Conservation (phyloP, 1,140 invertebrate species). For the Papilio helenus region DNA sequence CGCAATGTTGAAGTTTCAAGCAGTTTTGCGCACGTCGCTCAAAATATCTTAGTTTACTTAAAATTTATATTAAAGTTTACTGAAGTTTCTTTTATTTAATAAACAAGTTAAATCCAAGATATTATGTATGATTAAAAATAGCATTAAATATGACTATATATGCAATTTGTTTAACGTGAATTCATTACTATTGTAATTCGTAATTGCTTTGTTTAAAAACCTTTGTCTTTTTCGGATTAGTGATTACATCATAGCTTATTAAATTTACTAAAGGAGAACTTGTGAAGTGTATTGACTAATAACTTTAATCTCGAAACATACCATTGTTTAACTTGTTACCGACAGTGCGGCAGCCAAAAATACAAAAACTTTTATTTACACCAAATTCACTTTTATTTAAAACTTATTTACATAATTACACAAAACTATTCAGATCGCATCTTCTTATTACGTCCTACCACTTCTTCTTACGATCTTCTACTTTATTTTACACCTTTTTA, state of each 20-base stretch:
- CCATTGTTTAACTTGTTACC: too few species aligned
- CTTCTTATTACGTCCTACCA: too few species aligned
- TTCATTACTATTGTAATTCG: background rate
- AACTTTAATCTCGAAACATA: background rate
- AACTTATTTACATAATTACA: too few species aligned
- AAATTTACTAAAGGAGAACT: background rate
- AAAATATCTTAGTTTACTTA: constrained; percentile 16
- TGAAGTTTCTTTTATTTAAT: constrained; percentile 11
- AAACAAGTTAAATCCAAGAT: background rate
- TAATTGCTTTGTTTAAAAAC: too few species aligned
- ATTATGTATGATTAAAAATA: background rate
- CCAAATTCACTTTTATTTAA: too few species aligned
- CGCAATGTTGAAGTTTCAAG: constrained; percentile 15
- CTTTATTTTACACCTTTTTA: too few species aligned
- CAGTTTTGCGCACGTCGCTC: constrained; percentile 9
- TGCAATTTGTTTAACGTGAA: too few species aligned
- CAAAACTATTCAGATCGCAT: too few species aligned
- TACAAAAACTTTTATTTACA: too few species aligned
- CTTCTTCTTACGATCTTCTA: too few species aligned
- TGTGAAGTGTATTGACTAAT: background rate
- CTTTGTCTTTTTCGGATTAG: too few species aligned
- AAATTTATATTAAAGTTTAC: constrained; percentile 1
- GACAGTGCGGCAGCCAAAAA: too few species aligned
- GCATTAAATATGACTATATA: background rate
- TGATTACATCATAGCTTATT: background rate